These are phyloP conservation scores for Orthosia gothica DNA, from an alignment of 2,888 invertebrate genomes.

Conservation along the genomic window DNA sequence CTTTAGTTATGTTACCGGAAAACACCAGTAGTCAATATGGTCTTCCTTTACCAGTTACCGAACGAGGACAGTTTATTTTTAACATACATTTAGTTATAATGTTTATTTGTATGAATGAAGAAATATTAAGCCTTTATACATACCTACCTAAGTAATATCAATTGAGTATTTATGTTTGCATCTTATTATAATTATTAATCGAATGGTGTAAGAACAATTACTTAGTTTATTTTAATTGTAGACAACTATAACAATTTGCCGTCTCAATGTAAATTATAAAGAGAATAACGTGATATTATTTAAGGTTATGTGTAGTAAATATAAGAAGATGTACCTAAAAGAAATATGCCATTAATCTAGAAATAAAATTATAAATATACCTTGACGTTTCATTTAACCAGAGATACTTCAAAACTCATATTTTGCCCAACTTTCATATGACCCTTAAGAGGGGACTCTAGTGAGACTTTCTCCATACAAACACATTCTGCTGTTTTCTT, in stretches of 20 bases:
- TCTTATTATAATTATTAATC: conserved; percentile 40
- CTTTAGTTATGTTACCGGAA: conserved; percentile 80
- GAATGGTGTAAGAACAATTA: conserved; percentile 52
- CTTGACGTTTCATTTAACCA: conserved; percentile 41
- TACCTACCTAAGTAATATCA: conserved; percentile 29
- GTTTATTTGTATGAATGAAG: conserved; percentile 34
- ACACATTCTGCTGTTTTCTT: no score
- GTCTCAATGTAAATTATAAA: conserved; percentile 67
- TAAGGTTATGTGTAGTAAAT: conserved; percentile 75
- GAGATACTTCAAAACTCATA: no score
- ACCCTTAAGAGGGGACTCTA: no score
- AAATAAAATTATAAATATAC: conserved; percentile 67
- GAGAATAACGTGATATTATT: conserved; percentile 85
- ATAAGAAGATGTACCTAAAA: conserved; percentile 80
- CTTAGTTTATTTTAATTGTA: conserved; percentile 57
- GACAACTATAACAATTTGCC: conserved; percentile 63
- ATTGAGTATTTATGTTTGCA: conserved; percentile 50
- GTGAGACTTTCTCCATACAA: no score
- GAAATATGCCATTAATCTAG: conserved; percentile 81
- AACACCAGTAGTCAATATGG: conserved; percentile 73
- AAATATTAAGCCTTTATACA: conserved; percentile 33
- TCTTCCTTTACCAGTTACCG: conserved; percentile 87
- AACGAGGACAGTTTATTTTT: conserved; percentile 66
- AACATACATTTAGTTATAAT: conserved; percentile 40
- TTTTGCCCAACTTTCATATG: no score